Evolutionary conservation across 1,140 invertebrate genomes (phyloP).

Genomic region (Aphelenchoides besseyi): DNA sequence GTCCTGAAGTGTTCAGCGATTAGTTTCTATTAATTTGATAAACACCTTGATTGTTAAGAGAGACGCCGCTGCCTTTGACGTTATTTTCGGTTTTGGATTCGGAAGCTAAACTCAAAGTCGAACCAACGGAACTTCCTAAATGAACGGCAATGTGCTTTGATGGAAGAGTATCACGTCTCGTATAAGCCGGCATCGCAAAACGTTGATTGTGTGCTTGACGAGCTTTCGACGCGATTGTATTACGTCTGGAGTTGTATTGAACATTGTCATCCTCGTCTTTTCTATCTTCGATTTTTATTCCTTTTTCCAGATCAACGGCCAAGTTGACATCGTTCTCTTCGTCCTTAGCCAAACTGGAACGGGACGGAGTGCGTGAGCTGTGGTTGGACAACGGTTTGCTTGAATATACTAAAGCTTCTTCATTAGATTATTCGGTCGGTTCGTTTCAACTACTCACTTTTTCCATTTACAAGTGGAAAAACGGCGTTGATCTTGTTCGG

Average conservation of each 20-base stretch:
- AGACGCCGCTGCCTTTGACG: not conserved
- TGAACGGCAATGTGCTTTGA: slow-evolving; percentile 6
- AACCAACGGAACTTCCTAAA: not conserved
- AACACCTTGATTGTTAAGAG: not conserved
- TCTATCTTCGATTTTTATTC: not conserved
- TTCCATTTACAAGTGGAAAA: not conserved
- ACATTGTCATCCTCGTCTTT: not conserved
- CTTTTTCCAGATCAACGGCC: not conserved
- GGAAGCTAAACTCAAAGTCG: not conserved
- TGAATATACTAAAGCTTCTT: not conserved
- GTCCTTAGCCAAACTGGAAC: not conserved
- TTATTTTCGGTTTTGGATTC: not conserved
- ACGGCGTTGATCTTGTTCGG: not conserved
- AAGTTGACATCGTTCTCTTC: not conserved
- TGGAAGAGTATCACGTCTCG: not conserved
- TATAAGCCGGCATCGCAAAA: slow-evolving; percentile 9
- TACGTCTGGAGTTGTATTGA: not conserved
- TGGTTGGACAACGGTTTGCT: not conserved
- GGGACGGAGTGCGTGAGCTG: not conserved
- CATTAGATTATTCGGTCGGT: too few species aligned
- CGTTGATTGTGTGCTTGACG: not conserved
- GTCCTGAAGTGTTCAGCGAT: too few species aligned
- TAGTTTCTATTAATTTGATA: too few species aligned
- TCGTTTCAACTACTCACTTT: too few species aligned
- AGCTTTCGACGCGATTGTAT: not conserved